These are phyloP conservation scores for Montipora efflorescens DNA, from an alignment of 64 coral and sea anemone species.

Conservation along the genomic window DNA sequence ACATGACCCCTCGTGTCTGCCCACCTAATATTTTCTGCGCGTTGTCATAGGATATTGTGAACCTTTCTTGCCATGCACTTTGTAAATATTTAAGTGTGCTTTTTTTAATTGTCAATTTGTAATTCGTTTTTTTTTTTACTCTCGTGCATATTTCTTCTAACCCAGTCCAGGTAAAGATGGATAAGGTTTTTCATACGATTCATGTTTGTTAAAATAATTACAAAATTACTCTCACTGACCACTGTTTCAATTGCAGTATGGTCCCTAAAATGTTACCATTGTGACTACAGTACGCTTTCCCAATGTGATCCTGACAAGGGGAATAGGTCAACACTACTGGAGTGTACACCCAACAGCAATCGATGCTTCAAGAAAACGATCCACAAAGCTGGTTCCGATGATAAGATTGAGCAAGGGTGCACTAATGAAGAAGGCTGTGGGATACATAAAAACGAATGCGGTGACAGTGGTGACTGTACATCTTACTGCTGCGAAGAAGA, in stretches of 20 bases:
- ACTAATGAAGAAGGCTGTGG: slow-evolving; percentile 23
- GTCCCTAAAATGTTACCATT: slow-evolving; percentile 21
- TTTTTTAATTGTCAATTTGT: too few relatives aligned
- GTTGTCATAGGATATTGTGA: too few relatives aligned
- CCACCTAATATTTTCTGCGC: too few relatives aligned
- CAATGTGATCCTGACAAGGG: neutral
- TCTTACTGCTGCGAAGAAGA: neutral
- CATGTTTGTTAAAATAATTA: too few relatives aligned
- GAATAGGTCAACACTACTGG: neutral
- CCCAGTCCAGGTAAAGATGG: too few relatives aligned
- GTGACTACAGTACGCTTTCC: neutral
- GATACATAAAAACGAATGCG: neutral
- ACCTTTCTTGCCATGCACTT: too few relatives aligned
- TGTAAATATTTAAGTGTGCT: too few relatives aligned
- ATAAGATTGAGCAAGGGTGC: slow-evolving; percentile 15
- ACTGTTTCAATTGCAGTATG: neutral
- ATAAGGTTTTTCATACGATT: too few relatives aligned
- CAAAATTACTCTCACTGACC: too few relatives aligned
- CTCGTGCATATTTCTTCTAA: too few relatives aligned
- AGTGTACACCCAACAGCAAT: neutral
- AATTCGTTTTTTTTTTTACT: too few relatives aligned
- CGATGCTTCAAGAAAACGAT: neutral
- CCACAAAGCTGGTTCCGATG: neutral
- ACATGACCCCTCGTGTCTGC: too few relatives aligned
- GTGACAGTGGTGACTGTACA: neutral